Percentiles rank a stretch among this genome's conserved stretches.
phyloP scores from a whole-genome alignment of 35 echinoderm and acorn worm species.

The Anneissia japonica region DNA sequence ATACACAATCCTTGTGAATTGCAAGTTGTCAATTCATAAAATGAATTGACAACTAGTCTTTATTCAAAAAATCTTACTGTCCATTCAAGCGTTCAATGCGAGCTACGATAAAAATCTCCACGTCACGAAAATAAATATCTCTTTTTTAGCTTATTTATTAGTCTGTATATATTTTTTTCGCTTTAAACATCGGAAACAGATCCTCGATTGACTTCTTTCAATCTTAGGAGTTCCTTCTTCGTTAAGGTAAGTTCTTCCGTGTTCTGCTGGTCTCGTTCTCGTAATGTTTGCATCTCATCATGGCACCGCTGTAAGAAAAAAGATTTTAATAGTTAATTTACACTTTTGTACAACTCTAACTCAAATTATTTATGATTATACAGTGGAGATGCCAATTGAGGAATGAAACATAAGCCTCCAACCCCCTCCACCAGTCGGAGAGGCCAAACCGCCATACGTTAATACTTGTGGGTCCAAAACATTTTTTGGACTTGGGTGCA shows the following conservation, averaged over 20 bases:
- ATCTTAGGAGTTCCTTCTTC: constrained; percentile 40
- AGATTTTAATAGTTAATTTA: too few species aligned
- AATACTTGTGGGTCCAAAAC: too few species aligned
- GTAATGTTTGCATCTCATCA: constrained; percentile 71
- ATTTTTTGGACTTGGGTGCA: background rate
- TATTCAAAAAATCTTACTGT: too few species aligned
- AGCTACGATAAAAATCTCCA: too few species aligned
- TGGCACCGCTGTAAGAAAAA: constrained; percentile 54
- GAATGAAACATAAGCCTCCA: background rate
- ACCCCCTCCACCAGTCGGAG: background rate
- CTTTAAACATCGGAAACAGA: background rate
- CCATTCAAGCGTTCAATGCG: too few species aligned
- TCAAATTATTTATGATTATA: too few species aligned
- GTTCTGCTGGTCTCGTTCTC: constrained; percentile 61
- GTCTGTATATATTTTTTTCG: too few species aligned
- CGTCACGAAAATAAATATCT: background rate
- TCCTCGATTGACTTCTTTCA: background rate
- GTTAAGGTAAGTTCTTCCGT: constrained; percentile 61
- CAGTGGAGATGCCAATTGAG: background rate
- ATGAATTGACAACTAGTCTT: too few species aligned
- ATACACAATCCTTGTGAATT: too few species aligned
- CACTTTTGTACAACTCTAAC: too few species aligned
- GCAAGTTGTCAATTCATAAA: too few species aligned
- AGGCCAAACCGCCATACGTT: background rate
- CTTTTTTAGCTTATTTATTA: background rate